Conservation (phyloP, 2,888 invertebrate genomes). For the Copidosoma aretas region DNA sequence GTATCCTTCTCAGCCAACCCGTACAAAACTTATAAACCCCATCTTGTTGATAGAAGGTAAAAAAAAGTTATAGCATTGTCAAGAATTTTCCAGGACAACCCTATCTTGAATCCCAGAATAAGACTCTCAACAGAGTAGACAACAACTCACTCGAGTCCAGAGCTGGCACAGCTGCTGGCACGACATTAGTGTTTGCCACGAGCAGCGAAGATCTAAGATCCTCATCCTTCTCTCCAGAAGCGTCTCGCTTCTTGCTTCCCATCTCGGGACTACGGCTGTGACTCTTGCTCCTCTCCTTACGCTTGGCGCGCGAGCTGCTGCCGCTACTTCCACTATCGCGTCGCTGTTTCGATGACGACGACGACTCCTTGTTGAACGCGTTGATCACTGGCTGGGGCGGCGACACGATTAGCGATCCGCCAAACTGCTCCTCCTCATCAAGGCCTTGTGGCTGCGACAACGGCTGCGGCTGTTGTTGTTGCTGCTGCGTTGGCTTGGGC, state of each 20-base stretch:
- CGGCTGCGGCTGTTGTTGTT: slow-evolving; percentile 17
- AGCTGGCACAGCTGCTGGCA: neutral
- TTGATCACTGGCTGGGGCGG: slow-evolving; percentile 56
- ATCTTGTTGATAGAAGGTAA: too few relatives aligned
- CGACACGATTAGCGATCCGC: slow-evolving; percentile 60
- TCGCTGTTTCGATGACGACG: slow-evolving; percentile 2
- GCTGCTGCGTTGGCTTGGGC: slow-evolving; percentile 7
- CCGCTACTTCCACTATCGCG: slow-evolving; percentile 15
- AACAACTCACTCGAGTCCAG: slow-evolving; percentile 37
- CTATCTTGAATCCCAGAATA: neutral
- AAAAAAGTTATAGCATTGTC: neutral
- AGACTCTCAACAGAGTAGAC: slow-evolving; percentile 19
- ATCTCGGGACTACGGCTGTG: slow-evolving; percentile 20
- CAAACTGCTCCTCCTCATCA: slow-evolving; percentile 59
- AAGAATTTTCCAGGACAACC: neutral
- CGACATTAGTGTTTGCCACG: neutral
- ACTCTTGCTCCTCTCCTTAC: slow-evolving; percentile 11
- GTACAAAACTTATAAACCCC: too few relatives aligned
- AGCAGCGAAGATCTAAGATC: slow-evolving; percentile 53
- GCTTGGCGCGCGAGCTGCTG: neutral
- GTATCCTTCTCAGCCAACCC: neutral
- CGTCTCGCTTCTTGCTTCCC: neutral
- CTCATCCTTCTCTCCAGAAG: slow-evolving; percentile 58
- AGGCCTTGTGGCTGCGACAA: slow-evolving; percentile 44
- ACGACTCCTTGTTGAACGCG: slow-evolving; percentile 36